Conservation (phyloP, 2,888 invertebrate genomes). For the Heterodera filipjevi region DNA sequence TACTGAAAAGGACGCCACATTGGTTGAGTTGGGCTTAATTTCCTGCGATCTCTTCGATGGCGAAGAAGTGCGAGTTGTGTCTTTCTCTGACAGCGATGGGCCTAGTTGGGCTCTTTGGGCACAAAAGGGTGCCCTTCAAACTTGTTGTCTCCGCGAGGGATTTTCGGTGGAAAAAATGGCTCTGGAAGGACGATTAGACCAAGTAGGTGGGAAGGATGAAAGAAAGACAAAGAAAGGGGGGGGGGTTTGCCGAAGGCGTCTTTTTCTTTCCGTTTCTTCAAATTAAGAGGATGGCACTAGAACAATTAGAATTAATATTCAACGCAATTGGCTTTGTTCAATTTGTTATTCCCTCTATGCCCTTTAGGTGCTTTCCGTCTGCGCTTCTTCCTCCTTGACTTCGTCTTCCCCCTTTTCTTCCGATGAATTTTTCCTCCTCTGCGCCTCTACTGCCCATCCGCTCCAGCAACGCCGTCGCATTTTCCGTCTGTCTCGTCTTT, state of each 20-base stretch:
- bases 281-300: no score
- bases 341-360: not conserved
- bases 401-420: not conserved
- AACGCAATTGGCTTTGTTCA: no score
- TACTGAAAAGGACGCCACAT: not conserved
- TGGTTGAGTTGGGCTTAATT: not conserved
- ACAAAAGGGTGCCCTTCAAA: not conserved
- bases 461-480: not conserved
- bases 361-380: not conserved
- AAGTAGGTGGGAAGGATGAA: not conserved
- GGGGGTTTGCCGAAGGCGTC: not conserved
- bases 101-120: conserved; percentile 3
- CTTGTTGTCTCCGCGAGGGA: not conserved
- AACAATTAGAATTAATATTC: no score
- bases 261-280: no score
- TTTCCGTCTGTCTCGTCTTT: not conserved
- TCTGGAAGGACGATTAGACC: not conserved
- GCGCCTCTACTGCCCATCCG: not conserved
- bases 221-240: not conserved
- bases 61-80: not conserved
- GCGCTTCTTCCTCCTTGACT: not conserved
- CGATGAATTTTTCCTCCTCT: not conserved
- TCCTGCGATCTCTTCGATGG: not conserved
- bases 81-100: not conserved
- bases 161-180: not conserved